Evolutionary conservation across 2,797 vertebrate genomes (phyloP).

Genomic region (Sebastes nivosus): DNA sequence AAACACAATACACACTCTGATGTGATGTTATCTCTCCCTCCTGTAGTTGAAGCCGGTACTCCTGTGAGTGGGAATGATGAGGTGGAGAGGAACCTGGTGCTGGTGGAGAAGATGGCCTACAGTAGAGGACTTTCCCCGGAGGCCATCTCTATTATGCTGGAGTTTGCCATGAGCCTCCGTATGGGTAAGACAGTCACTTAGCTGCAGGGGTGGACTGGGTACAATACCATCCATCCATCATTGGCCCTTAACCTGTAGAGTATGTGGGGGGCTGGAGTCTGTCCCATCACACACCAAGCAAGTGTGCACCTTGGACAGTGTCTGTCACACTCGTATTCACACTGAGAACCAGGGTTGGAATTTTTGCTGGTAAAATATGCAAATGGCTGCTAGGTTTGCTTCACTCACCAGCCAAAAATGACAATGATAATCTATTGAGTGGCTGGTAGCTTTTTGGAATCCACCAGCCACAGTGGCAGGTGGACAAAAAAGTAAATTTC

Average conservation of each 20-base stretch:
- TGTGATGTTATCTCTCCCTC: not conserved
- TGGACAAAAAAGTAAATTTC: too few species aligned
- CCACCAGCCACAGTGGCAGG: too few species aligned
- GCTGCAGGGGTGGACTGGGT: not conserved
- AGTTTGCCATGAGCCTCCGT: constrained; percentile 87
- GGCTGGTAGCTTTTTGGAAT: too few species aligned
- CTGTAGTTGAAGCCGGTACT: constrained; percentile 80
- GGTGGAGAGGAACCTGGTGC: constrained; percentile 82
- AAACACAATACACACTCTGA: not conserved
- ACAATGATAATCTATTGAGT: too few species aligned
- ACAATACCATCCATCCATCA: not conserved
- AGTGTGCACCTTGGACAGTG: not conserved
- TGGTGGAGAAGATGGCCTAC: constrained; percentile 86
- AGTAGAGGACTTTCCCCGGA: constrained; percentile 87
- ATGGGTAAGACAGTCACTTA: constrained; percentile 83
- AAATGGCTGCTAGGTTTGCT: too few species aligned
- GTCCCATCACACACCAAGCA: not conserved
- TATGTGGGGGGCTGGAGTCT: not conserved
- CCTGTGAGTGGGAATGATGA: constrained; percentile 71
- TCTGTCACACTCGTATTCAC: not conserved
- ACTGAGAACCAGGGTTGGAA: too few species aligned
- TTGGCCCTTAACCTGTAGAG: not conserved
- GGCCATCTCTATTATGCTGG: constrained; percentile 85
- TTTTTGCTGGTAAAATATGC: too few species aligned
- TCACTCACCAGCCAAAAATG: too few species aligned